Conservation (phyloP, 2,113 vertebrate species). For the Melanocharis versteri region DNA sequence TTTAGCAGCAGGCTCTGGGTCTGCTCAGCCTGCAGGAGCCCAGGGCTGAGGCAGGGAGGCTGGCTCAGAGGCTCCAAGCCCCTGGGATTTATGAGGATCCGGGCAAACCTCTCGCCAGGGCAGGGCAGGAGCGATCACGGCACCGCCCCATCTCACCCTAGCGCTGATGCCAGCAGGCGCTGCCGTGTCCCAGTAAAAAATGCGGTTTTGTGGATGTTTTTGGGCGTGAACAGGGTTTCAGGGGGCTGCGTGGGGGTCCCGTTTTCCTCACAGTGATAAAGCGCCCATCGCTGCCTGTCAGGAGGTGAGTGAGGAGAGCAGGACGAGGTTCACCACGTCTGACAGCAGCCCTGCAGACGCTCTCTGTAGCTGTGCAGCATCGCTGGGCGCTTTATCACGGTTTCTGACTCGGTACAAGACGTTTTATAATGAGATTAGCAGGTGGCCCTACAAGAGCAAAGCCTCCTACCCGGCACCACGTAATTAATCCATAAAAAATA, state of each 20-base stretch:
- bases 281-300: background rate
- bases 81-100: background rate
- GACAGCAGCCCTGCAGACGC: background rate
- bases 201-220: accelerated
- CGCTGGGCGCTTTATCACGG: background rate
- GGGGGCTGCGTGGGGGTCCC: accelerated
- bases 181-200: background rate
- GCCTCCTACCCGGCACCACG: background rate
- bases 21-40: background rate
- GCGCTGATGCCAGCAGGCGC: background rate
- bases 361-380: background rate
- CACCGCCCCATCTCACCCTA: accelerated
- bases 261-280: background rate
- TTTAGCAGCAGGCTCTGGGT: background rate
- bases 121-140: background rate
- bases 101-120: background rate
- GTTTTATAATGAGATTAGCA: conserved; percentile 23
- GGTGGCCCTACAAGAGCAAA: conserved; percentile 13
- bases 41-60: background rate
- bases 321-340: background rate
- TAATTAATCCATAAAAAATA: conserved; percentile 56
- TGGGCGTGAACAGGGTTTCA: background rate
- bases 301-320: background rate
- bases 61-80: background rate
- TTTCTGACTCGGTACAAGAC: background rate